Conservation (phyloP, 2,888 invertebrate species). For the Hemaris fuciformis region DNA sequence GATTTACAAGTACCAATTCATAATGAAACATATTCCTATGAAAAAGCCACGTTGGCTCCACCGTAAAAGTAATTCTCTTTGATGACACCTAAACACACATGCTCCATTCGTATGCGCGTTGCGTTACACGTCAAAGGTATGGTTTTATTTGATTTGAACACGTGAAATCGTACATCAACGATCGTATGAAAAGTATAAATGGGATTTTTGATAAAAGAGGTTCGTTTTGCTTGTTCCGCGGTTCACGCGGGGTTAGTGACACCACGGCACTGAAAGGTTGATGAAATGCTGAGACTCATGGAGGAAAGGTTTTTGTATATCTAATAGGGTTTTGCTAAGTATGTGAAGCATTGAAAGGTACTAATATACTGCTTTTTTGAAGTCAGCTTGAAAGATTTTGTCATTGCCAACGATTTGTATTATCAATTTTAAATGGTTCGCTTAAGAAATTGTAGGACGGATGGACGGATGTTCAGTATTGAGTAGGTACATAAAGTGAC, state of each 20-base stretch:
- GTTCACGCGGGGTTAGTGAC: background rate
- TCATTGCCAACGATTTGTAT: no score
- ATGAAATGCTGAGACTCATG: no score
- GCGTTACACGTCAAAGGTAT: slow-evolving; percentile 35
- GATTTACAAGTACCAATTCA: background rate
- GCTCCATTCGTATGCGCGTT: slow-evolving; percentile 26
- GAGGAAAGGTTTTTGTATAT: no score
- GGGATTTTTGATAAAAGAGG: background rate
- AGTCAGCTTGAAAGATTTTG: no score
- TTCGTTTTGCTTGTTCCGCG: background rate
- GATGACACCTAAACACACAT: slow-evolving; percentile 11
- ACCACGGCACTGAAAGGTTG: background rate
- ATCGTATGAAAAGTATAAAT: background rate
- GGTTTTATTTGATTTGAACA: slow-evolving; percentile 33
- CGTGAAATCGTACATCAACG: background rate
- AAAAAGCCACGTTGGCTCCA: background rate
- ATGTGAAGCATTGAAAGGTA: no score
- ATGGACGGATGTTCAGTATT: no score
- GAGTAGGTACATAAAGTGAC: no score
- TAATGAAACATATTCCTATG: background rate
- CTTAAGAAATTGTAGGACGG: no score
- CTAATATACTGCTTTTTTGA: no score
- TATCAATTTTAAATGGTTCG: no score
- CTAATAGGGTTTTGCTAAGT: no score
- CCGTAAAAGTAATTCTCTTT: background rate